A percentile compares a stretch with the other conserved stretches of the same genome.
Conservation (phyloP, 2,888 invertebrate genomes). For the Himalopsyche tibetana region DNA sequence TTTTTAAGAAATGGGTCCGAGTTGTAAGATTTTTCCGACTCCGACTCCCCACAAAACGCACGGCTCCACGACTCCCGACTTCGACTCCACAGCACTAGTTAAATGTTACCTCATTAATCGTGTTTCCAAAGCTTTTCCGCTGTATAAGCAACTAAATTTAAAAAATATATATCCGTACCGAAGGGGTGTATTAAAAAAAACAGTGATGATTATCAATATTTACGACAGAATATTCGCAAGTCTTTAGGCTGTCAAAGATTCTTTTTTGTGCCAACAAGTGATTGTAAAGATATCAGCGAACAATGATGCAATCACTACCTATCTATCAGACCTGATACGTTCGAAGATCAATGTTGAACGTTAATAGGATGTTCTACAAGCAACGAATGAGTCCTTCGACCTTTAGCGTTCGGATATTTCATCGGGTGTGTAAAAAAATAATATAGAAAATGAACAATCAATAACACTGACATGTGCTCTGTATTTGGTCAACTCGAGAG, state of each 20-base stretch:
- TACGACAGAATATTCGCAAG: neutral
- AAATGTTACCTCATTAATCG: too few relatives aligned
- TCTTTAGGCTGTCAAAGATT: neutral
- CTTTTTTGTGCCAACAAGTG: neutral
- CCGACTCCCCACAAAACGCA: too few relatives aligned
- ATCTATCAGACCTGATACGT: neutral
- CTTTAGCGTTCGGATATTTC: neutral
- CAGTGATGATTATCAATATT: neutral
- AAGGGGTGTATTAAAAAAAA: neutral
- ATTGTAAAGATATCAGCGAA: slow-evolving; percentile 10
- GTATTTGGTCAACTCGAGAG: too few relatives aligned
- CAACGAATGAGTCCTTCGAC: neutral
- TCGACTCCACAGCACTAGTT: too few relatives aligned
- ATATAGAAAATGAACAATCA: too few relatives aligned
- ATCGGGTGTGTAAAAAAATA: neutral
- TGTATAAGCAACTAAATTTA: too few relatives aligned
- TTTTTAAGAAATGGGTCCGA: too few relatives aligned
- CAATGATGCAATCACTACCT: neutral
- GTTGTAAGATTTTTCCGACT: too few relatives aligned
- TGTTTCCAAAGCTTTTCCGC: too few relatives aligned
- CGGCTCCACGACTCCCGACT: too few relatives aligned
- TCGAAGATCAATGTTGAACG: neutral
- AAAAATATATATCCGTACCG: neutral
- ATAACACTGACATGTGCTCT: too few relatives aligned
- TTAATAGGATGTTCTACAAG: neutral